Base-by-base conservation (phyloP, 2,113 vertebrate species). In the Carollia perspicillata region DNA sequence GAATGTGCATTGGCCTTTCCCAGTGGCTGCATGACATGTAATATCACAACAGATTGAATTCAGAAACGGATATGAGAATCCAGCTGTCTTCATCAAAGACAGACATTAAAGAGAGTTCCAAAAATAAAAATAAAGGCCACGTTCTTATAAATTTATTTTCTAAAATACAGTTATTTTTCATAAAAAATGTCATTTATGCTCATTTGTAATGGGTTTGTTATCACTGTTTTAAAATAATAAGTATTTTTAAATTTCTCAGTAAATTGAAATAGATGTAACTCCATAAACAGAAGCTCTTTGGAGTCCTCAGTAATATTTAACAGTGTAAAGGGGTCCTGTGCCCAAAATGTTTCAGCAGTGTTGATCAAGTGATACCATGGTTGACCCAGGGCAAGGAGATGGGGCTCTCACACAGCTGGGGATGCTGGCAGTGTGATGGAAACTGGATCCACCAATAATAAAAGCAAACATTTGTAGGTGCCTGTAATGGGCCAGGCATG, bases 111-210 rank as follows among this genome's bases (percentile, higher is more conserved):
- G 60, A 93, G 40, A 69, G 37, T 71, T 74, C 37, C 47, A 33
- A 55, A 72, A 49, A 58, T 37, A 16, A 35, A 63, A 44, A 51
- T 33, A 72, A 11, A 49, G 33, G 30, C 44, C 17, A 37, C 23
- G n/a, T 92, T n/a, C 26, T 89, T 47, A 49, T 33, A 90, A n/a
- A 47, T 68, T 35, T 42, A 40, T 92, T 88, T 79, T 33, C 79
- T 68, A 72, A 86, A 78, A 74, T 22, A 66, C 2, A 35, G 68
- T 42, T 84, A 40, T 79, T 90, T 74, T 89, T 90, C 37, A 83
- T 81, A 63, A 91, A 96, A 89, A 89, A 18, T 72, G 53, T 30
- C 6, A 60, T 74, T 90, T 96, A 28, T 55, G 4, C 53, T 66
- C 4, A n/a, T 55, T 51, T 37, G 20, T 53, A 5, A 69, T 71